Conservation (phyloP, 2,797 vertebrate species). For the Neopelma chrysocephalum region DNA sequence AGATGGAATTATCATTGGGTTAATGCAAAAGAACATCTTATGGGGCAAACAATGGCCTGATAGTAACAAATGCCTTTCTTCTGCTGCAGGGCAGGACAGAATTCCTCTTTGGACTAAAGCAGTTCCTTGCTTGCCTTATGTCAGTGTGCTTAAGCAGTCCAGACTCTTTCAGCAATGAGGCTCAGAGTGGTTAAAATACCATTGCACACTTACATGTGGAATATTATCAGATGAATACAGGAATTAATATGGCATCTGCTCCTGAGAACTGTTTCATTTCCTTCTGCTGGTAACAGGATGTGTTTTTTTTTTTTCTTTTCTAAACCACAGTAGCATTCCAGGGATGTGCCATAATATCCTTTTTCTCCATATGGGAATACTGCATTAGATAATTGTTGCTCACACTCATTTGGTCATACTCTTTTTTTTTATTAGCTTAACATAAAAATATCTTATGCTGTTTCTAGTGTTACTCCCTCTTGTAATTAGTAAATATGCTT, state of each 20-base stretch:
- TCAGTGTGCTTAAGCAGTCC: not conserved
- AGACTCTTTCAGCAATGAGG: not conserved
- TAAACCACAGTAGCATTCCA: constrained; percentile 43
- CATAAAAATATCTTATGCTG: not conserved
- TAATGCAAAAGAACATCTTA: not conserved
- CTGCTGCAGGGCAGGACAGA: not conserved
- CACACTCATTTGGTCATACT: not conserved
- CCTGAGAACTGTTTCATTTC: constrained; percentile 31
- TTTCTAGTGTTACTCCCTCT: not conserved
- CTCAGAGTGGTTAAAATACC: not conserved
- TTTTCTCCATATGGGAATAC: constrained; percentile 41
- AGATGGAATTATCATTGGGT: not conserved
- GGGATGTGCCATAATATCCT: constrained; percentile 54
- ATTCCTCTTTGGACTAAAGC: not conserved
- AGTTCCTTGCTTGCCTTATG: not conserved
- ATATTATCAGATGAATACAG: not conserved
- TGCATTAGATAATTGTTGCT: not conserved
- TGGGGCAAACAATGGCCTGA: not conserved
- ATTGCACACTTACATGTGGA: not conserved
- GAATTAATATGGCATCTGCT: constrained; percentile 30
- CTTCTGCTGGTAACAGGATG: constrained; percentile 26
- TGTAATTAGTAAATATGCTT: constrained; percentile 1
- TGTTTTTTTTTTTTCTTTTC: not conserved
- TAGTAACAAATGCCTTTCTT: not conserved
- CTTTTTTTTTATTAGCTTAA: not conserved